These are phyloP conservation scores for Listronotus oregonensis DNA, from an alignment of 1,140 invertebrate genomes.

Conservation along the genomic window DNA sequence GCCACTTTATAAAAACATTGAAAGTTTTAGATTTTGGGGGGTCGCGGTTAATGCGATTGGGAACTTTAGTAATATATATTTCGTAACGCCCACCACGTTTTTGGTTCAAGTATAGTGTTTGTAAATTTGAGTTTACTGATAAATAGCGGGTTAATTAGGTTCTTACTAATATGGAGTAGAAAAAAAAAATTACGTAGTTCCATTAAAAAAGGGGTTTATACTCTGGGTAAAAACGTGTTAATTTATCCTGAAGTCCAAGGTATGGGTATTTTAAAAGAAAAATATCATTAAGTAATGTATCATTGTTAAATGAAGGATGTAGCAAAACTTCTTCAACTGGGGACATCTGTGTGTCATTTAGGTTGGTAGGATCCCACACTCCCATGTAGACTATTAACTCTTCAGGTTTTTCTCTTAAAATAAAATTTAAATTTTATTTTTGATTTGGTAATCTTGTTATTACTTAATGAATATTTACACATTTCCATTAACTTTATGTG, in stretches of 20 bases:
- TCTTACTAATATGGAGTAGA: no score
- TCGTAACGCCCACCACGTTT: no score
- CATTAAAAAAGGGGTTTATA: constrained; percentile 40
- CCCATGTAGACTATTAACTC: constrained; percentile 42
- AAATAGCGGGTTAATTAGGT: no score
- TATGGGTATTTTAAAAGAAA: constrained; percentile 61
- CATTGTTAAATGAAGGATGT: constrained; percentile 62
- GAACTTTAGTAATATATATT: no score
- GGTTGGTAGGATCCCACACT: constrained; percentile 36
- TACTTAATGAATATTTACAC: neutral
- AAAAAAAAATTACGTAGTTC: constrained; percentile 39
- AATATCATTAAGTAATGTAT: constrained; percentile 66
- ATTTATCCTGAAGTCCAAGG: constrained; percentile 59
- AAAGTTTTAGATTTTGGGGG: no score
- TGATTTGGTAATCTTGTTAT: no score
- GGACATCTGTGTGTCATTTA: constrained; percentile 35
- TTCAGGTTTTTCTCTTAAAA: constrained; percentile 34
- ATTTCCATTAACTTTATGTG: constrained; percentile 48
- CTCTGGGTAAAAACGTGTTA: constrained; percentile 62
- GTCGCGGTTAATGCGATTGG: no score
- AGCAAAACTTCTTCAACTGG: constrained; percentile 41
- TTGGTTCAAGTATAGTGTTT: no score
- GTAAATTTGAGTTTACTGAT: no score
- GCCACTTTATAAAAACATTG: no score
- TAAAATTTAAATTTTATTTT: no score